Percentiles rank a stretch among this genome's conserved stretches.
These are phyloP conservation scores for Diplogasteroides magnus DNA, from an alignment of 1,140 invertebrate species.

Conservation along the genomic window DNA sequence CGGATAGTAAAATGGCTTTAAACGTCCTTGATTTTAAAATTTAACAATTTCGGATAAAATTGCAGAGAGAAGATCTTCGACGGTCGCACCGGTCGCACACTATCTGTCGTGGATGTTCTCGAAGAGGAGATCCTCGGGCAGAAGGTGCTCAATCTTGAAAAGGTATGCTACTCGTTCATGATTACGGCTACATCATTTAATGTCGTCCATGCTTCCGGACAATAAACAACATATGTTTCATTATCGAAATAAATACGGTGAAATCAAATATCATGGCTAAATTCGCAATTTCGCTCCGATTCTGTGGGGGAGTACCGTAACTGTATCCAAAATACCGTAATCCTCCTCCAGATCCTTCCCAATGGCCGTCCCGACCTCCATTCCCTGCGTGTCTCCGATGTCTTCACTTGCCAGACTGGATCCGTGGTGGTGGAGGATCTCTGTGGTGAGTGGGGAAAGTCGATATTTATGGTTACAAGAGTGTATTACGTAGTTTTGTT, in stretches of 20 bases:
- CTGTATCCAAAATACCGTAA: too few relatives aligned
- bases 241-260: too few relatives aligned
- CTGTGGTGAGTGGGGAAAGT: slow-evolving; percentile 67
- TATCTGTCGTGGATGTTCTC: slow-evolving; percentile 39
- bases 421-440: slow-evolving; percentile 85
- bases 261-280: too few relatives aligned
- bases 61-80: slow-evolving; percentile 12
- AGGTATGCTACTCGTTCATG: slow-evolving; percentile 36
- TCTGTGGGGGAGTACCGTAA: too few relatives aligned
- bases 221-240: too few relatives aligned
- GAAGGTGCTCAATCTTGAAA: slow-evolving; percentile 49
- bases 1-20: too few relatives aligned
- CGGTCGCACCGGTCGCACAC: not conserved
- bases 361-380: slow-evolving; percentile 87
- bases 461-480: slow-evolving; percentile 30
- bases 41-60: not conserved
- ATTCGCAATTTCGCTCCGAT: too few relatives aligned
- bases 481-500: slow-evolving; percentile 21
- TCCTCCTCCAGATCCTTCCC: slow-evolving; percentile 65
- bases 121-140: slow-evolving; percentile 46
- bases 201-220: too few relatives aligned
- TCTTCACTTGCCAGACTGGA: slow-evolving; percentile 83
- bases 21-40: too few relatives aligned
- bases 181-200: too few relatives aligned
- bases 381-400: slow-evolving; percentile 75